Evolutionary conservation across 2,797 vertebrate species (phyloP), one percentile per base, ranked within the genome.

Genomic region (Pseudocheirus occidentalis): DNA sequence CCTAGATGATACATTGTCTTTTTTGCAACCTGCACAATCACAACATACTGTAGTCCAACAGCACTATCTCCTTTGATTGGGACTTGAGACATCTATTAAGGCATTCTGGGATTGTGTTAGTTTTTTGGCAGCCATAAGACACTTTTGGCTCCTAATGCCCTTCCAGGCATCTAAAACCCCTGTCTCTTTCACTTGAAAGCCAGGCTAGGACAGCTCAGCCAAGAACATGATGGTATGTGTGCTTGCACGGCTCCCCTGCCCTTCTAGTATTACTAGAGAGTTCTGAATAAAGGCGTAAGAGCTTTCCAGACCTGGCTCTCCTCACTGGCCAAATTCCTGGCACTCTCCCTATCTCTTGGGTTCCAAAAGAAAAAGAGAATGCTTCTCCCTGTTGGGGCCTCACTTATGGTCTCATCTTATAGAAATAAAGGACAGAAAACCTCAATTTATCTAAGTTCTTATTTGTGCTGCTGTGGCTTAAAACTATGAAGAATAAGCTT

Each of bases 231-330:
- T 94, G 94, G 62, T 21, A n/a, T 34, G 29, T 34, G 90, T 54
- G 52, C 90, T 59, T 90, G 92, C 96, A 56, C 93, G 94, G 73
- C 94, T 96, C 91, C 93, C 87, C 59, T 96, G 81, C 56, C 97
- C 96, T 97, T 97, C 97, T 97, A 96, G 56, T 93, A 73, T 97
- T 98, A 97, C 97, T 94, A 94, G 46, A 93, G 66, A 95, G 94
- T 62, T 93, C 62, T 95, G 93, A 96, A 55, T n/a, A 95, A 92
- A 97, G 92, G 95, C 96, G 95, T 97, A 95, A 98, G 96, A 94
- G 94, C 95, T 97, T 97, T 97, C 95, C 96, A 24, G 52, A 92
- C 89, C 93, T 96, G 91, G n/a, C 55, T 92, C 58, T 97, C 57
- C 92, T 21, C 52, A 11, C 54, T 95, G 95, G 94, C 52, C 92